A percentile compares a stretch with the other conserved stretches of the same genome.
These are phyloP conservation scores for Phthorimaea operculella DNA, from an alignment of 1,140 invertebrate genomes.

Conservation along the genomic window DNA sequence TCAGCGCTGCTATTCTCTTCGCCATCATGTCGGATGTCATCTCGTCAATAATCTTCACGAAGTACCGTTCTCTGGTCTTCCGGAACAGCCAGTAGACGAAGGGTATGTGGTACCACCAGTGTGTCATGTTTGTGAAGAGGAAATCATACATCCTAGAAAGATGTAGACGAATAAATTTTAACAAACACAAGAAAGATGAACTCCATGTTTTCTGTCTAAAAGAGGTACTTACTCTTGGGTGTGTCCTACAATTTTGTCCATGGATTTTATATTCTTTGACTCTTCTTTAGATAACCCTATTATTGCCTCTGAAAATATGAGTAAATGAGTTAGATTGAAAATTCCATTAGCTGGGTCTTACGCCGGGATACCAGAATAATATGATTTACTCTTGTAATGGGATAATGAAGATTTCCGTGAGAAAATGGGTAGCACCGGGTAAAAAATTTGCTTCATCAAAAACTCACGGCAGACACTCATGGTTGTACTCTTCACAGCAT, in stretches of 20 bases:
- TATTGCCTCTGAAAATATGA: slow-evolving; percentile 38
- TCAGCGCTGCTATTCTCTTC: slow-evolving; percentile 24
- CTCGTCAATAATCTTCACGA: slow-evolving; percentile 22
- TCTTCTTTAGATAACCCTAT: slow-evolving; percentile 47
- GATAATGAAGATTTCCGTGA: too few relatives aligned
- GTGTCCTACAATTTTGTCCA: slow-evolving; percentile 28
- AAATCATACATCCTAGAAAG: slow-evolving; percentile 37
- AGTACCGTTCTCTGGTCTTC: slow-evolving; percentile 20
- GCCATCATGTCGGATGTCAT: slow-evolving; percentile 32
- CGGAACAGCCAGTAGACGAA: slow-evolving; percentile 31
- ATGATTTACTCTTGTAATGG: too few relatives aligned
- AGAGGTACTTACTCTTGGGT: slow-evolving; percentile 32
- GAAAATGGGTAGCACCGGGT: too few relatives aligned
- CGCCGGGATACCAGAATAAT: too few relatives aligned
- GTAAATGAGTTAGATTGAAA: too few relatives aligned
- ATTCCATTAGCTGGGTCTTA: too few relatives aligned
- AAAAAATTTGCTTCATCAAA: too few relatives aligned
- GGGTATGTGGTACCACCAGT: slow-evolving; percentile 48
- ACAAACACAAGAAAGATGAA: not conserved
- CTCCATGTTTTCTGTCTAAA: too few relatives aligned
- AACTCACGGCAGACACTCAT: slow-evolving; percentile 20
- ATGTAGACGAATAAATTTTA: not conserved
- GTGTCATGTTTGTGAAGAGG: slow-evolving; percentile 46
- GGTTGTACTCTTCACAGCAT: slow-evolving; percentile 36
- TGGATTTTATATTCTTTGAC: slow-evolving; percentile 20